Conservation (phyloP, 2,113 vertebrate genomes). For the Brienomyrus brachyistius region DNA sequence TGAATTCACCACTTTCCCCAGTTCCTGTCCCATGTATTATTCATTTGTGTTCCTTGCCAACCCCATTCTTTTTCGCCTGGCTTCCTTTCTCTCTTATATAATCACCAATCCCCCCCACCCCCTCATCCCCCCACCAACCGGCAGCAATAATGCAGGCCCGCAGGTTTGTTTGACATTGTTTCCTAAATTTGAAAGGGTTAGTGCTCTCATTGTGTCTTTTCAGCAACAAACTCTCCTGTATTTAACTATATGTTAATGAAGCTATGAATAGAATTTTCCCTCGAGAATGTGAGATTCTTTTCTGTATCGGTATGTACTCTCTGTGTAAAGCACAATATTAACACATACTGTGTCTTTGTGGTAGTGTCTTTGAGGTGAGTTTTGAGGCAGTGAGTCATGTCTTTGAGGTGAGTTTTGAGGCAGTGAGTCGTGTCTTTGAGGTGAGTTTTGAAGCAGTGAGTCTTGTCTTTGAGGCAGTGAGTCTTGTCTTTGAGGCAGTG, state of each 20-base stretch:
- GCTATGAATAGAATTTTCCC: not conserved
- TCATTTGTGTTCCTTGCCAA: not conserved
- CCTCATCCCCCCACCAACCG: not conserved
- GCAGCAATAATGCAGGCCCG: slow-evolving; percentile 50
- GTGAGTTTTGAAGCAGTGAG: not conserved
- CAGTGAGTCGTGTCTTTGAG: not conserved
- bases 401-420: not conserved
- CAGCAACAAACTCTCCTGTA: not conserved
- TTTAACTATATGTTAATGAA: not conserved
- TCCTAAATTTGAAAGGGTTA: slow-evolving; percentile 25
- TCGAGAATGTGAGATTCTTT: not conserved
- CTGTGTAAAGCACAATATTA: not conserved
- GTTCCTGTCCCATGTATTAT: not conserved
- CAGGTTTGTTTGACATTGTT: slow-evolving; percentile 48
- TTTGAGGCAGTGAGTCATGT: not conserved
- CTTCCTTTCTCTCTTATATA: not conserved
- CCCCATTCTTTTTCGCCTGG: not conserved
- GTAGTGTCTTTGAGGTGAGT: not conserved
- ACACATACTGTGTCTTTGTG: not conserved
- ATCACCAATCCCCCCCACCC: not conserved
- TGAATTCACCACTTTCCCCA: not conserved
- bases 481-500: no score
- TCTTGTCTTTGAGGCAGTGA: no score
- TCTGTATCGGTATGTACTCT: not conserved
- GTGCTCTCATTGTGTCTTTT: not conserved